phyloP scores from a whole-genome alignment of 2,797 vertebrate genomes.

The Danio kyathit region DNA sequence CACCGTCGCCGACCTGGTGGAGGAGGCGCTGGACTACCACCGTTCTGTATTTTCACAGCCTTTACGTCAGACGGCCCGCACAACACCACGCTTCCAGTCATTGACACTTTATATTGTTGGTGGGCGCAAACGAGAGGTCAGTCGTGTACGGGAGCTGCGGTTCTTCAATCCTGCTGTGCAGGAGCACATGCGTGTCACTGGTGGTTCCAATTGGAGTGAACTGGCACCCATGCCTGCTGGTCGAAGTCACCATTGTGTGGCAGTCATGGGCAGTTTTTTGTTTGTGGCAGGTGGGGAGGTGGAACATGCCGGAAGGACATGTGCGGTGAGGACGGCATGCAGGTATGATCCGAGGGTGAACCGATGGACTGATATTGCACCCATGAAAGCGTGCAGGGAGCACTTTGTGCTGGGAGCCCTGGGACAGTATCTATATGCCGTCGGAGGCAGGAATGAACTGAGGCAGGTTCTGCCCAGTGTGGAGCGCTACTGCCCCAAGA shows the following conservation, averaged over 20 bases:
- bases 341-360: constrained; percentile 91
- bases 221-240: constrained; percentile 90
- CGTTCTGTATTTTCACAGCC: constrained; percentile 91
- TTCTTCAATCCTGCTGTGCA: constrained; percentile 92
- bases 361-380: constrained; percentile 92
- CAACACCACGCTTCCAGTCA: constrained; percentile 91
- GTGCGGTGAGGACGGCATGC: constrained; percentile 92
- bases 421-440: constrained; percentile 91
- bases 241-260: constrained; percentile 94
- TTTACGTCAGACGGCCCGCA: constrained; percentile 89
- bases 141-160: constrained; percentile 89
- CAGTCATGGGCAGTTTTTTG: constrained; percentile 94
- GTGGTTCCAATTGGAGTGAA: constrained; percentile 94
- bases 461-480: constrained; percentile 94
- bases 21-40: constrained; percentile 94
- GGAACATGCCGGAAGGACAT: constrained; percentile 89
- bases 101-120: constrained; percentile 92
- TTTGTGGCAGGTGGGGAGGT: constrained; percentile 95
- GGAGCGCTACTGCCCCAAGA: constrained; percentile 94
- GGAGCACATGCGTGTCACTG: constrained; percentile 86
- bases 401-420: constrained; percentile 94
- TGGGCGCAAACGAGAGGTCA: constrained; percentile 92
- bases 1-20: constrained; percentile 85
- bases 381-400: constrained; percentile 97
- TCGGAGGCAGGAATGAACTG: constrained; percentile 93